A percentile compares a stretch with the other conserved stretches of the same genome.
phyloP scores from a whole-genome alignment of 2,113 vertebrate species.

The Laterallus jamaicensis region DNA sequence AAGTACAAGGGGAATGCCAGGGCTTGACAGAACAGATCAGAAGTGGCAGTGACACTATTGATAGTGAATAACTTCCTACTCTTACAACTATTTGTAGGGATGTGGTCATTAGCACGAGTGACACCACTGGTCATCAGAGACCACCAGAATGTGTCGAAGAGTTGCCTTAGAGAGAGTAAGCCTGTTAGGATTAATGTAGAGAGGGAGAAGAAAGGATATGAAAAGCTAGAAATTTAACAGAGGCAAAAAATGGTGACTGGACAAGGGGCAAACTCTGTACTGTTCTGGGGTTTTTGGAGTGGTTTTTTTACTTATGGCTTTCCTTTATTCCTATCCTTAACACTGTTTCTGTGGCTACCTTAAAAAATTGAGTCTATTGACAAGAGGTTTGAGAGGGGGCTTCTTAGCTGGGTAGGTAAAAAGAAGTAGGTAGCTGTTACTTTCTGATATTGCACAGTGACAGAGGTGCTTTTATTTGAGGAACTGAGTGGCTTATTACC shows the following conservation, averaged over 20 bases:
- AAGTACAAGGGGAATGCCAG: background rate
- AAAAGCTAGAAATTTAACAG: background rate
- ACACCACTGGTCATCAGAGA: background rate
- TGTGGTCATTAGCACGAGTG: background rate
- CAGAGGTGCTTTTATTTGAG: background rate
- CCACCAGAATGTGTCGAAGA: background rate
- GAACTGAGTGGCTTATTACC: background rate
- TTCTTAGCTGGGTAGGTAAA: background rate
- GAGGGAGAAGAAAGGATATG: background rate
- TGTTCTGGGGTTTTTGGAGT: background rate
- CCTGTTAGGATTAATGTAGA: background rate
- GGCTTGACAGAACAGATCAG: background rate
- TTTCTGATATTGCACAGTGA: background rate
- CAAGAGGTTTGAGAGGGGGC: background rate
- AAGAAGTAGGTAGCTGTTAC: background rate
- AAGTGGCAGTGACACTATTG: background rate
- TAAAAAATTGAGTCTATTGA: background rate
- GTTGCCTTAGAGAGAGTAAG: background rate
- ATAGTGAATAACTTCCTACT: background rate
- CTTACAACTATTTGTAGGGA: background rate
- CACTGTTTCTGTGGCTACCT: background rate
- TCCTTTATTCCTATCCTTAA: background rate
- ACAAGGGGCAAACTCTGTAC: background rate
- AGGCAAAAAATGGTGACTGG: background rate
- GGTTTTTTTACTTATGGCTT: fast-evolving